Evolutionary conservation across 2,888 invertebrate species (phyloP).

Genomic region (Tanypteryx hageni): DNA sequence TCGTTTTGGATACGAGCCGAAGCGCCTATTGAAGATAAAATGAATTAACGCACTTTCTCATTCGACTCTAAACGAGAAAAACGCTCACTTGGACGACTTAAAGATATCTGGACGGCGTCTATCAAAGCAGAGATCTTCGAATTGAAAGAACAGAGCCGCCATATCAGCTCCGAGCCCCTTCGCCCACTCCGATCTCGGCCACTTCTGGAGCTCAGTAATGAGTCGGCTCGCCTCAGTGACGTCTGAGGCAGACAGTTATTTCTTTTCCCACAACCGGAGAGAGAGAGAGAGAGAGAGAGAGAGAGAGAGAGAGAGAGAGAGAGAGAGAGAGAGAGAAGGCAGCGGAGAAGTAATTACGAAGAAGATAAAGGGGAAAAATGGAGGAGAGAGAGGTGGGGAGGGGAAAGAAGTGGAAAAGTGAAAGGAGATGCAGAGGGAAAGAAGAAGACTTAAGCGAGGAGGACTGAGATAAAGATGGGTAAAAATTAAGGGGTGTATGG

Average conservation of each 20-base stretch:
- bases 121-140: background rate
- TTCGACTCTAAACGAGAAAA: background rate
- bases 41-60: background rate
- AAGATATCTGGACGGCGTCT: background rate
- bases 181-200: background rate
- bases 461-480: background rate
- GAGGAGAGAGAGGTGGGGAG: background rate
- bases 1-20: no score
- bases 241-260: background rate
- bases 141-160: background rate
- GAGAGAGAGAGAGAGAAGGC: background rate
- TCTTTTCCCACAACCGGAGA: background rate
- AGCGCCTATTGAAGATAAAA: no score
- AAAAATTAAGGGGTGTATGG: background rate
- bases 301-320: background rate
- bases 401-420: background rate
- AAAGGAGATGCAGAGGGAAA: background rate
- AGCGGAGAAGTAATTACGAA: background rate
- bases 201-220: background rate
- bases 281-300: background rate
- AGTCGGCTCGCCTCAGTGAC: background rate
- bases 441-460: background rate
- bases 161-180: background rate
- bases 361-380: slow-evolving; percentile 5
- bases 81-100: background rate